Evolutionary conservation across 2,888 invertebrate genomes (phyloP), one percentile per base, ranked within the genome.

Genomic region (Theretra japonica): DNA sequence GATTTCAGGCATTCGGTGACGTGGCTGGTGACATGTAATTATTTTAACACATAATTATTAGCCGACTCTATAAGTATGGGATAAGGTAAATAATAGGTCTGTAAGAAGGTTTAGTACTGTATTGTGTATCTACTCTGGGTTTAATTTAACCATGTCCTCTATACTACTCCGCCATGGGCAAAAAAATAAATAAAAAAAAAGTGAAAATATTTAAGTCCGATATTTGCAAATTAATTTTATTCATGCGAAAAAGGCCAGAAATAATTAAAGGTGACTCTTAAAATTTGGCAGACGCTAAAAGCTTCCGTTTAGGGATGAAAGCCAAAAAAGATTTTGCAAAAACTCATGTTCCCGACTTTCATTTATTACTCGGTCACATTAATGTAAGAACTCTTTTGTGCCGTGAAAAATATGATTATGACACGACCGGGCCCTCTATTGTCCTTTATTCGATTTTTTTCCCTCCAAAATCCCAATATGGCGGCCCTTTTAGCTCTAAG

Each of bases 361-460:
- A 92, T 93, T 92, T 91, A 90, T 92, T 90, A 90, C 87, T 83
- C 83, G 70, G 86, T 79, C 87, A 88, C 91, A 93, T 93, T 93
- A 92, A 90, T 85, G 90, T 89, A 90, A 91, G 90, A 88, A 90
- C 88, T 89, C 91, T 80, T 92, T 93, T 93, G 92, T 94, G 89
- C 72, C 77, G 84, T 86, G 84, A 89, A 93, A 93, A 93, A 93
- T 93, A 93, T 92, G 92, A 93, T 91, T 92, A 93, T 91, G 91
- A 89, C 91, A 83, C 86, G 85, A 83, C 86, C 88, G 87, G 79
- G 87, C 91, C 83, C 85, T 83, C 91, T 86, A 90, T 93, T 93
- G 93, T 93, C 88, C 92, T 88, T 90, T 90, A 89, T 89, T 89
- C 87, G 90, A 89, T 91, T 91, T 92, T n/a, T 89, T 87, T 82